These are phyloP conservation scores for Lepus americanus DNA, from an alignment of 2,113 vertebrate genomes.

Conservation along the genomic window DNA sequence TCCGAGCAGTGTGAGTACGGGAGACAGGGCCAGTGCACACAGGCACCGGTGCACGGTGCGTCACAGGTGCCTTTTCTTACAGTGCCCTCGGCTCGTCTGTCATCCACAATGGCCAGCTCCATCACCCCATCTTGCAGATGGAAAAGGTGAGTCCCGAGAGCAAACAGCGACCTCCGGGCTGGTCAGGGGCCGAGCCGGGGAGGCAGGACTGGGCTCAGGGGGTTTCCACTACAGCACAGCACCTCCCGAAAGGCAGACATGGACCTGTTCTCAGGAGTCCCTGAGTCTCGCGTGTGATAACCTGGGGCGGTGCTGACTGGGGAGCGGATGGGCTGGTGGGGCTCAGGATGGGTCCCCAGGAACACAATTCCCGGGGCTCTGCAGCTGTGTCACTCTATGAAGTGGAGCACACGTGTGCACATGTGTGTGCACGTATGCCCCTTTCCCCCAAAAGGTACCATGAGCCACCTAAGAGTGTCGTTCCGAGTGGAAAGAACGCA, in stretches of 20 bases:
- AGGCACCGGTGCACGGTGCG: no score
- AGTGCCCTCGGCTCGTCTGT: no score
- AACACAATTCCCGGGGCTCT: fast-evolving
- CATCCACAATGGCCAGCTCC: fast-evolving
- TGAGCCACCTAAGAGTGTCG: no score
- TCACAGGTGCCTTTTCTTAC: no score
- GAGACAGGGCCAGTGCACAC: fast-evolving
- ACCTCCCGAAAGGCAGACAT: slow-evolving; percentile 26
- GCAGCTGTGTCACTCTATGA: fast-evolving
- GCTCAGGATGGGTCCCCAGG: background rate
- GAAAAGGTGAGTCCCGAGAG: background rate
- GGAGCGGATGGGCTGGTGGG: fast-evolving
- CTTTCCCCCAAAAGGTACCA: no score
- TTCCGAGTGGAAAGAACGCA: background rate
- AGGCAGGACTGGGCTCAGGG: background rate
- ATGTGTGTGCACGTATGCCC: fast-evolving
- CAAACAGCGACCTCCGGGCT: background rate
- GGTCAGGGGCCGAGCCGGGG: background rate
- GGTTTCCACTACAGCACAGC: background rate
- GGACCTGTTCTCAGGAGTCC: background rate
- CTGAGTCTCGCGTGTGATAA: background rate
- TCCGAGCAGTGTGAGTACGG: background rate
- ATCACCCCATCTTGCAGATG: background rate
- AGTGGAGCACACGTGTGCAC: fast-evolving
- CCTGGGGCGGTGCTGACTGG: background rate